A percentile compares a stretch with the other conserved stretches of the same genome.
Evolutionary conservation across 2,888 invertebrate species (phyloP).

Genomic region (Trichopoda pennipes): DNA sequence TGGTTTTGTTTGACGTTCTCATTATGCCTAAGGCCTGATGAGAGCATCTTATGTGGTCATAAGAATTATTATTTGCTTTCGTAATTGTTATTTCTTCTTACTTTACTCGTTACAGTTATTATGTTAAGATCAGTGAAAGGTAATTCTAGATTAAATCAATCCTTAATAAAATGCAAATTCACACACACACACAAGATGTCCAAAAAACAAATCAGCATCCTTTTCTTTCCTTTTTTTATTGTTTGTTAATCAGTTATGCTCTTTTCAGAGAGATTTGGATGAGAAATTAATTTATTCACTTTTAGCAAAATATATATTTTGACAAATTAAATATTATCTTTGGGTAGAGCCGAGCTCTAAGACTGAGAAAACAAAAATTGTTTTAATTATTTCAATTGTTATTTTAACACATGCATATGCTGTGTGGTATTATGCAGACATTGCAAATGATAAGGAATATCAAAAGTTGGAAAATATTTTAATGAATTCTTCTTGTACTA

Average conservation of each 20-base stretch:
- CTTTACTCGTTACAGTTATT: conserved; percentile 1
- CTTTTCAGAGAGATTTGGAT: background rate
- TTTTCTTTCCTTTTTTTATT: conserved; percentile 8
- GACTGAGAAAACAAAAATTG: too few species aligned
- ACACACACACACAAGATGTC: too few species aligned
- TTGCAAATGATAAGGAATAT: too few species aligned
- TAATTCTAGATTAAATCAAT: conserved; percentile 2
- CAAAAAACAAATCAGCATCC: background rate
- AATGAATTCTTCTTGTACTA: too few species aligned
- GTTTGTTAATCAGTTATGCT: conserved; percentile 19
- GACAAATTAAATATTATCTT: too few species aligned
- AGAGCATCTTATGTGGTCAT: conserved; percentile 43
- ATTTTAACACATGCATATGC: too few species aligned
- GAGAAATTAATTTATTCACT: too few species aligned
- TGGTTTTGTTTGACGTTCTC: conserved; percentile 19
- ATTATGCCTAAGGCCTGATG: conserved; percentile 40
- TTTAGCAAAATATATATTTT: too few species aligned
- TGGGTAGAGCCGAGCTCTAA: too few species aligned
- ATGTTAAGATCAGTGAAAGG: conserved; percentile 20
- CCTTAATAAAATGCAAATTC: background rate
- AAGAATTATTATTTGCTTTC: conserved; percentile 36
- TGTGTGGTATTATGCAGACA: too few species aligned
- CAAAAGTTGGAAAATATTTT: too few species aligned
- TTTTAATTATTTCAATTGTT: too few species aligned
- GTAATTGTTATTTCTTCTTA: background rate